Evolutionary conservation across 2,888 invertebrate species (phyloP), one percentile per base, ranked within the genome.

Genomic region (Panopea generosa): DNA sequence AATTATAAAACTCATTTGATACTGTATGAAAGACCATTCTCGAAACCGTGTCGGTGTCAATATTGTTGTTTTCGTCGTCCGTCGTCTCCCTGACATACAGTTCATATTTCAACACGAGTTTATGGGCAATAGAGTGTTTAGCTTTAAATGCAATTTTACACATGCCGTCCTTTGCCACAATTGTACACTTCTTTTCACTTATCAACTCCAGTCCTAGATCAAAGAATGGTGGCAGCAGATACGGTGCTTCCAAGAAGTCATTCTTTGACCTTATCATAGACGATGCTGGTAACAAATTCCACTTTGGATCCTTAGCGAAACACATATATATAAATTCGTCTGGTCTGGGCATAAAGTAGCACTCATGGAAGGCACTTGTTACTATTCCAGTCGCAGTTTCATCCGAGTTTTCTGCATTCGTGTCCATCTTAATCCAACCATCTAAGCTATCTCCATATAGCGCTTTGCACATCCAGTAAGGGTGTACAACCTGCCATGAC

Each of bases 381-480:
- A 74, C n/a, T 7, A 72, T 56, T 2, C 80, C 73, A n/a, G n/a
- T n/a, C n/a, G n/a, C n/a, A n/a, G n/a, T n/a, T n/a, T n/a, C n/a
- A n/a, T n/a, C n/a, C n/a, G n/a, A n/a, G 33, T 26, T 40, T 2
- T 59, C 16, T 11, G 47, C n/a, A n/a, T n/a, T n/a, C n/a, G 57
- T 62, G 55, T 79, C 82, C 3, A 79, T 33, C 52, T 77, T 82
- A 6, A 79, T 71, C 82, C 82, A 79, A 2, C 82, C 79, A 16
- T 69, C 79, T 6, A 74, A 38, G 11, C 26, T 61, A 40, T 63
- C 66, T 14, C 82, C 82, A 40, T 56, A 73, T 18, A 82, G 49
- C 11, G 74, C 71, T 27, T 74, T 59, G 50, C 82, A 82, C 6
- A 77, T 69, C 82, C 79, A 79, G 33, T 57, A 82, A 1, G 82